Percentiles rank a stretch among this genome's conserved stretches.
phyloP scores from a whole-genome alignment of 2,888 invertebrate genomes.

The Stratiomys singularior region DNA sequence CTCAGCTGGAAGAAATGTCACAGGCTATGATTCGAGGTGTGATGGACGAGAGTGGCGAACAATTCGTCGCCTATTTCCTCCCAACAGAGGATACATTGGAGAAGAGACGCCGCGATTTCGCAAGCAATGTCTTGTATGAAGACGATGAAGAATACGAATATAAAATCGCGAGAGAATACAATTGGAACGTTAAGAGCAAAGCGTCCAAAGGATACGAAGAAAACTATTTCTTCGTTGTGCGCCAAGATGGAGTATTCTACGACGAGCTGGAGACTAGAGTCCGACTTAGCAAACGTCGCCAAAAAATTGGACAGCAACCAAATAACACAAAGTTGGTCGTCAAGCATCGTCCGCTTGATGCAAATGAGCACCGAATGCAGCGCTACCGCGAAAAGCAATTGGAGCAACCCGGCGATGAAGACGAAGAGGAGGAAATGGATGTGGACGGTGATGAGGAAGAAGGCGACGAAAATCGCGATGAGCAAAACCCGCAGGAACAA shows the following conservation, averaged over 20 bases:
- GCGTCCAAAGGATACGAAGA: conserved; percentile 95
- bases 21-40: conserved; percentile 99
- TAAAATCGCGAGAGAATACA: conserved; percentile 97
- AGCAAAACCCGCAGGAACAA: conserved; percentile 59
- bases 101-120: conserved; percentile 86
- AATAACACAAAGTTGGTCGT: conserved; percentile 76
- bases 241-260: conserved; percentile 91
- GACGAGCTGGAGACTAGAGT: conserved; percentile 96
- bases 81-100: conserved; percentile 92
- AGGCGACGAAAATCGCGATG: conserved; percentile 53
- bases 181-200: conserved; percentile 99
- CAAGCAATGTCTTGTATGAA: conserved; percentile 79
- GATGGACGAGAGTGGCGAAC: conserved; percentile 98
- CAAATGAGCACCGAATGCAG: conserved; percentile 86
- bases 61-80: conserved; percentile 98
- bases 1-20: conserved; percentile 96
- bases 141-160: conserved; percentile 96
- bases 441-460: conserved; percentile 68
- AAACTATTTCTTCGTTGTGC: conserved; percentile 94
- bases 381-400: conserved; percentile 86
- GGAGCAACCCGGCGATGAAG: conserved; percentile 82
- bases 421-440: conserved; percentile 75
- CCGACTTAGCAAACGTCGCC: conserved; percentile 90
- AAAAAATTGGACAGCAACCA: conserved; percentile 74
- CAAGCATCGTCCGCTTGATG: conserved; percentile 87